Evolutionary conservation across 2,797 vertebrate genomes (phyloP), one percentile per base, ranked within the genome.

Genomic region (Chelon labrosus): DNA sequence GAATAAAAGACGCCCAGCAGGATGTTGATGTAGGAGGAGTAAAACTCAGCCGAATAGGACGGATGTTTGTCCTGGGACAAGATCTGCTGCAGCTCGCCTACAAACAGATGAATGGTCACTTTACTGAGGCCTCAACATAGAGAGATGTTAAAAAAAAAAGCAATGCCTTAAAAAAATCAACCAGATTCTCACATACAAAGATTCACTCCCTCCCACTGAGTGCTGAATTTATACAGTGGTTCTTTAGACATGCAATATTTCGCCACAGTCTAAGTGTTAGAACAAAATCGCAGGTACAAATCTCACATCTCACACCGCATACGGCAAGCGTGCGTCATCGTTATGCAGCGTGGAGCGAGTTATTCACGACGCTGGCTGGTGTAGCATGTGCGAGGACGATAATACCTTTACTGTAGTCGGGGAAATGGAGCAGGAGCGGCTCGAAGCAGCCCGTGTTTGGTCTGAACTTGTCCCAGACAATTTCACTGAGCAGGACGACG

Each of bases 351-450:
- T 52, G 70, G 39, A 2, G 65, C 8, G 31, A 67, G 60, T 25
- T 58, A 49, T 57, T 75, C 46, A 13, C 61, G 65, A 59, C 16
- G 27, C 51, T 11, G 22, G 22, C 22, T 22, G 22, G 52, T 13
- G 22, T 8, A 44, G 38, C 1, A 25, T 11, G 55, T 12, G 58
- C 1, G 39, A 51, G 49, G 1, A 10, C 1, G 5, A 37, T 35
- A 22, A 82, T 95, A 99, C 98, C 96, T 96, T 98, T 99, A 82
- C 96, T 98, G 92, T 99, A 99, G 91, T 99, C 97, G 2, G 97
- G 95, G 82, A 99, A 99, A 90, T 97, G 96, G 65, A 98, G 92
- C 64, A 95, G 94, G 64, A 98, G 89, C 0, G 98, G 98, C 82
- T 99, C 98, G 70, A 97, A 96, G 75, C 97, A 99, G 77, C 97